Evolutionary conservation across 1,140 invertebrate species (phyloP).

Genomic region (Cotesia chilonis): DNA sequence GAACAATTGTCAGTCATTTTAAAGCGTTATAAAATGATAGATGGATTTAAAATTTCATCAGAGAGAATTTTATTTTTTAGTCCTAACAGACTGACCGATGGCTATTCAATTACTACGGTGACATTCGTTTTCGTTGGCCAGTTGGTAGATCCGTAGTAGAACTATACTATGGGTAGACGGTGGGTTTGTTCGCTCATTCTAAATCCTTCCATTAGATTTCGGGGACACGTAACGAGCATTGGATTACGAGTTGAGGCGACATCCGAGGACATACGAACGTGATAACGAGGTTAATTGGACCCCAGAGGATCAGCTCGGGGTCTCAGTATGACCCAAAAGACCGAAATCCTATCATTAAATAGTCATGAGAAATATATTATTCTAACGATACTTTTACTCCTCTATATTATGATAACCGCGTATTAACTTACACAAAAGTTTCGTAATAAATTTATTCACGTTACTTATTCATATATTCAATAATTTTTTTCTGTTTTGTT

Average conservation of each 20-base stretch:
- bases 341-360: conserved; percentile 12
- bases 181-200: conserved; percentile 15
- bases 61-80: too few relatives aligned
- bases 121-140: too few relatives aligned
- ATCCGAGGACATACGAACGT: conserved; percentile 28
- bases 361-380: conserved; percentile 9
- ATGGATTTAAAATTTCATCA: too few relatives aligned
- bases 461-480: too few relatives aligned
- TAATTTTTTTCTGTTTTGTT: too few relatives aligned
- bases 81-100: conserved; percentile 15
- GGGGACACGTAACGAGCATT: conserved; percentile 34
- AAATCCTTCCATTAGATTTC: conserved; percentile 35
- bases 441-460: too few relatives aligned
- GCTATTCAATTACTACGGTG: conserved; percentile 29
- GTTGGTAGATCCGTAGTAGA: background rate
- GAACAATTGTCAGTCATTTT: too few relatives aligned
- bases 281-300: conserved; percentile 33
- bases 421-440: too few relatives aligned
- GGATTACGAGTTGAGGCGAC: conserved; percentile 26
- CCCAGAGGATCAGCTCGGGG: conserved; percentile 11
- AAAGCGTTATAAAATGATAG: too few relatives aligned
- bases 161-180: background rate
- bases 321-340: conserved; percentile 23
- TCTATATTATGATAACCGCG: too few relatives aligned
- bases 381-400: conserved; percentile 2